These are phyloP conservation scores for Colaptes auratus DNA, from an alignment of 2,113 vertebrate genomes.

Conservation along the genomic window DNA sequence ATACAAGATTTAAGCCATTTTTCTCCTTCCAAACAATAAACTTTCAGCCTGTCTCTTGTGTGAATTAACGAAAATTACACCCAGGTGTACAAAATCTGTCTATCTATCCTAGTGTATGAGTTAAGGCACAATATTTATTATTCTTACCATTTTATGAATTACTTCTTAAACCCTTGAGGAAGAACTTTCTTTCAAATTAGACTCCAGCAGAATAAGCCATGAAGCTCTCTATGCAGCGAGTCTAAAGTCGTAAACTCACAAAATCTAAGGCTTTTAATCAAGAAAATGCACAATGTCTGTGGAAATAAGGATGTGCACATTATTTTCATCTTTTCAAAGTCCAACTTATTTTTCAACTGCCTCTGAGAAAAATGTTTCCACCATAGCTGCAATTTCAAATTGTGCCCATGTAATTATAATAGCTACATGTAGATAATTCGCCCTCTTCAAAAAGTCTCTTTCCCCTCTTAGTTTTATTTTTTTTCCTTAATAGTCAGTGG, in stretches of 20 bases:
- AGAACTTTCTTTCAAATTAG: conserved; percentile 78
- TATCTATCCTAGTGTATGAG: conserved; percentile 69
- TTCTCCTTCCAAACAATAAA: conserved; percentile 76
- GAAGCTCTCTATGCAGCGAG: conserved; percentile 61
- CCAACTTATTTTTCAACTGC: conserved; percentile 52
- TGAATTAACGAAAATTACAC: conserved; percentile 82
- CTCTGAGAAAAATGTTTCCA: conserved; percentile 42
- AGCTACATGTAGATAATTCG: conserved; percentile 35
- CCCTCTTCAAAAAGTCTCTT: conserved; percentile 8
- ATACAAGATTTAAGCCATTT: conserved; percentile 74
- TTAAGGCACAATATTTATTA: conserved; percentile 83
- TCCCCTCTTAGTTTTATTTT: neutral
- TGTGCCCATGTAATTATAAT: conserved; percentile 54
- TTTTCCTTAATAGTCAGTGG: conserved; percentile 20
- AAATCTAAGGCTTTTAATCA: conserved; percentile 70
- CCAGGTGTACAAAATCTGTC: conserved; percentile 78
- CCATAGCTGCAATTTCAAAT: conserved; percentile 27
- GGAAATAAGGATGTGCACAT: conserved; percentile 13
- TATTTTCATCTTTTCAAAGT: conserved; percentile 26
- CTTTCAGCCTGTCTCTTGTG: conserved; percentile 80
- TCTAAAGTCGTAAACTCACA: conserved; percentile 62
- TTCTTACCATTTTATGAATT: conserved; percentile 82
- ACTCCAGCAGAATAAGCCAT: conserved; percentile 64
- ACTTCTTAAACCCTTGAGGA: conserved; percentile 82
- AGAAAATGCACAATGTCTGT: conserved; percentile 44